Conservation (phyloP, 2,113 vertebrate species). For the Phalacrocorax pelagicus region DNA sequence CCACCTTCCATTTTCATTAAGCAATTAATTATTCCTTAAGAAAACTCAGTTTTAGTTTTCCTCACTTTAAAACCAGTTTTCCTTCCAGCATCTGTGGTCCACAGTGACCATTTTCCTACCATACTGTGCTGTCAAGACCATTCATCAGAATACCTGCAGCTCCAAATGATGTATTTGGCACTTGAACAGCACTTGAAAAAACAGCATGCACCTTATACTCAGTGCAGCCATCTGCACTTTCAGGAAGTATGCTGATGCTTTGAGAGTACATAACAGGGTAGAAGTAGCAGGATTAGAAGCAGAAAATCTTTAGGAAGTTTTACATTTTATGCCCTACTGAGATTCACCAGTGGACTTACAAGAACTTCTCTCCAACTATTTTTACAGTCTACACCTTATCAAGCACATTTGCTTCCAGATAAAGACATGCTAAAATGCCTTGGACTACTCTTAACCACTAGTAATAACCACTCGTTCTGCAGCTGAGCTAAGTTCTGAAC, state of each 20-base stretch:
- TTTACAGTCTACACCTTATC: background rate
- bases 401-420: background rate
- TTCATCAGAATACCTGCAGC: background rate
- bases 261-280: background rate
- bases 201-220: background rate
- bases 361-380: background rate
- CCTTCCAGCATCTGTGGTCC: background rate
- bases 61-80: background rate
- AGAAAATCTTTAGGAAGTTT: background rate
- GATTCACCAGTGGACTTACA: background rate
- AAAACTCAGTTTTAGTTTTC: background rate
- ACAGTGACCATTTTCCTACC: background rate
- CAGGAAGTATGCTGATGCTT: background rate
- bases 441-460: background rate
- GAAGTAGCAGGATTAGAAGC: background rate
- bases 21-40: background rate
- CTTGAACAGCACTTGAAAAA: background rate
- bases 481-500: background rate
- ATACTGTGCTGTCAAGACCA: background rate
- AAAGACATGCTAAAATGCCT: background rate
- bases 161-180: background rate
- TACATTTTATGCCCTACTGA: background rate
- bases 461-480: background rate
- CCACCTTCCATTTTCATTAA: background rate
- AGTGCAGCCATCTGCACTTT: background rate